Conservation (phyloP, 1,140 invertebrate species). For the Physella acuta region DNA sequence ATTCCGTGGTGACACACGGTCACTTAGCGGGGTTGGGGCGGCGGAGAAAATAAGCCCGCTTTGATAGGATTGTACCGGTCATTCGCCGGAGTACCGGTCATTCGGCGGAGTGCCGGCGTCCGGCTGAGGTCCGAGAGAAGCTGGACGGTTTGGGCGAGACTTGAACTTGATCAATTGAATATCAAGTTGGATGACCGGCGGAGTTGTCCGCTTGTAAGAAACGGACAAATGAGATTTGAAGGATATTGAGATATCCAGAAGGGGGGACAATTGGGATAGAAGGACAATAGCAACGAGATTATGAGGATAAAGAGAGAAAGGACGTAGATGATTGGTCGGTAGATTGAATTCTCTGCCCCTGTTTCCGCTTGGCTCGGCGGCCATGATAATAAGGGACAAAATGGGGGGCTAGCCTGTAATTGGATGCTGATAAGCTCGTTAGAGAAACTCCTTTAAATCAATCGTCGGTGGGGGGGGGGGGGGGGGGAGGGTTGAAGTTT, state of each 20-base stretch:
- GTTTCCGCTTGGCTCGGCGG: slow-evolving; percentile 12
- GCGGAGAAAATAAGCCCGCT: background rate
- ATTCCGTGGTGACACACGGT: background rate
- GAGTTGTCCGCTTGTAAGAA: slow-evolving; percentile 9
- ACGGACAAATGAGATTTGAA: slow-evolving; percentile 9
- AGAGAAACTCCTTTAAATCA: slow-evolving; percentile 10
- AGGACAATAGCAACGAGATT: slow-evolving; percentile 22
- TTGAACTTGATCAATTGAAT: background rate
- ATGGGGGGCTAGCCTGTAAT: slow-evolving; percentile 11
- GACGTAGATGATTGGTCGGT: slow-evolving; percentile 12
- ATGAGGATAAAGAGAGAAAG: slow-evolving; percentile 10
- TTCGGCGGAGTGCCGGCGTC: background rate
- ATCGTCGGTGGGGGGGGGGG: background rate
- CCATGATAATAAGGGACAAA: slow-evolving; percentile 20
- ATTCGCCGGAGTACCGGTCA: background rate
- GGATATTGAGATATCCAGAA: background rate
- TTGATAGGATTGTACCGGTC: background rate
- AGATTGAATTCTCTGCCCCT: slow-evolving; percentile 19
- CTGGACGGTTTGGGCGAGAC: background rate
- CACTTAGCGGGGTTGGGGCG: background rate
- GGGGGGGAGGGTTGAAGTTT: background rate
- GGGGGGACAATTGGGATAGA: slow-evolving; percentile 9
- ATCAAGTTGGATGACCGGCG: slow-evolving; percentile 11
- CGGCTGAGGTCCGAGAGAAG: background rate
- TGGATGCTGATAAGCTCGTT: slow-evolving; percentile 21